Evolutionary conservation across 2,797 vertebrate species (phyloP), one percentile per base, ranked within the genome.

Genomic region (Macrochelys suwanniensis): DNA sequence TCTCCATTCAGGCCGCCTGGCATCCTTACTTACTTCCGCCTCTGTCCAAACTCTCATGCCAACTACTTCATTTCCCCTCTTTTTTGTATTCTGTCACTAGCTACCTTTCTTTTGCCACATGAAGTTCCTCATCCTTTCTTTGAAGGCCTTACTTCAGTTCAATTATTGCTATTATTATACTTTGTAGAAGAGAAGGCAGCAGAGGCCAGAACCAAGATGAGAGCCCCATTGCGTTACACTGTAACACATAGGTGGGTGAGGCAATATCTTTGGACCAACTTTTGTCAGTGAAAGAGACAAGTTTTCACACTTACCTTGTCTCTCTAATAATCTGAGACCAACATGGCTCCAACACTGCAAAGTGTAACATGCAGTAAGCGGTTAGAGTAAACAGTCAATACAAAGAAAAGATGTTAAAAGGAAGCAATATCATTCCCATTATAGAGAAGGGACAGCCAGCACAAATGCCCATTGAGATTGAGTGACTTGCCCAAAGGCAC

Each of bases 61-160:
- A 2, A 49, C 53, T 37, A 10, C 86, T 61, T 23, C 56, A 81
- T 88, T 51, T 19, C 5, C 80, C 80, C n/a, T 84, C 23, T 54
- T 54, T 90, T 87, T 88, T 90, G 76, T 81, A 37, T 26, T 53
- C 31, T 10, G 3, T 56, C 4, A 26, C 37, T 87, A 50, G 82
- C 50, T 89, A n/a, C 82, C 71, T 61, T 37, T 15, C 78, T 37
- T 94, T 88, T 37, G 53, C 87, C 82, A 78, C 91, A 74, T 74
- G n/a, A 59, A n/a, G 54, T 92, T 80, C 76, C 74, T 82, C 49
- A 54, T 92, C 85, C 82, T 87, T 42, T 26, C 37, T 25, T 83
- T 77, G 80, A 71, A 89, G 93, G 87, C 85, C 1, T 0, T 74
- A 54, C 83, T 50, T 71, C 61, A 59, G 0, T 0, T 90, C 78